Base-by-base conservation (phyloP, 2,113 vertebrate genomes). In the Prionailurus viverrinus region DNA sequence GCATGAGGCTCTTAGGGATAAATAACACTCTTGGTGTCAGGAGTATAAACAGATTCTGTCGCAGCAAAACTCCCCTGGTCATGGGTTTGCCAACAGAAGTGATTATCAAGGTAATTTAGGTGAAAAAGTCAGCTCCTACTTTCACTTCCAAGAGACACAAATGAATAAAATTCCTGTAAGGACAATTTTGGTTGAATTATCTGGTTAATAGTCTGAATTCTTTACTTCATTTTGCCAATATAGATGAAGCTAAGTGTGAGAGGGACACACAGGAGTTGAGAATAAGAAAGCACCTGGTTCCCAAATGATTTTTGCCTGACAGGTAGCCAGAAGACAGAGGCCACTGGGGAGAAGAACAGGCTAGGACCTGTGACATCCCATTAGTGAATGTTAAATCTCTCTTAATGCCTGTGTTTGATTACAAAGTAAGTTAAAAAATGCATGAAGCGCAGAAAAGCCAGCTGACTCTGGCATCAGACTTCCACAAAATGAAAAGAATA, bases 351-450 rank as follows among this genome's bases (percentile, higher is more conserved):
- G 33, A 95, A 31, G 63, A 89, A 45, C 25, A 76, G 53, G 68
- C 63, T 29, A 33, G 53, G 51, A 61, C 84, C 53, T 36, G 61
- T 36, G 45, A 51, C 31, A 16, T 65, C 36, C 63, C 53, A 81
- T 58, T 93, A 48, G 25, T 9, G 9, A 80, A 31, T 66, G 21
- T 39, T 65, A 74, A 97, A 66, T 93, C 45, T 73, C 41, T 66
- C 31, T 41, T 66, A 74, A 61, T 85, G 65, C 53, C 79, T 65
- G 45, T 18, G 48, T 58, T 74, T 95, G 69, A 80, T 90, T 73
- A 74, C 55, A 81, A 85, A 95, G 45, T n/a, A 93, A 80, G 53
- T 85, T 55, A 93, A 80, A 93, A 85, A 84, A 55, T 25, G 9
- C 33, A 58, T 31, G 63, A 73, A 78, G 31, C 63, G 27, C 36